Evolutionary conservation across 2,888 invertebrate species (phyloP).

Genomic region (Leptopilina drosophilae): DNA sequence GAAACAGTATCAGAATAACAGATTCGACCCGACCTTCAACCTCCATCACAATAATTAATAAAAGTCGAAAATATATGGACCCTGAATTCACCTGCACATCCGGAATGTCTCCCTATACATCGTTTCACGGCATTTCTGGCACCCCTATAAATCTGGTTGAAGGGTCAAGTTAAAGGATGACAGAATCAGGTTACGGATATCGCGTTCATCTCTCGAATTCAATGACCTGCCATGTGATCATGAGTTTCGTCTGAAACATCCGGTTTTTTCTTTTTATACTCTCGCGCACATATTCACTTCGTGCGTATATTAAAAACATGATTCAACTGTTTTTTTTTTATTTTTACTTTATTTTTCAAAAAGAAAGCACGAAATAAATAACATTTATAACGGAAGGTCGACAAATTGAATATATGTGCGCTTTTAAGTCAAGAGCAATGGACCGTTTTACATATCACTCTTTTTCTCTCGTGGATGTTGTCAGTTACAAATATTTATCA

Average conservation of each 20-base stretch:
- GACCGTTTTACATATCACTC: constrained; percentile 5
- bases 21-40: neutral
- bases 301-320: neutral
- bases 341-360: neutral
- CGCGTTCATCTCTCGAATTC: constrained; percentile 30
- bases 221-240: constrained; percentile 28
- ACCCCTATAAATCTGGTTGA: constrained; percentile 38
- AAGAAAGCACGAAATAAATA: neutral
- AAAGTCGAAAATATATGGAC: neutral
- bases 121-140: constrained; percentile 10
- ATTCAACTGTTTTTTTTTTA: neutral
- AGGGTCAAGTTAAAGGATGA: constrained; percentile 40
- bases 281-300: too few species aligned
- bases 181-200: constrained; percentile 39
- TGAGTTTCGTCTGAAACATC: constrained; percentile 22
- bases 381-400: neutral
- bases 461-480: neutral
- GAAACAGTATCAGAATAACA: too few species aligned
- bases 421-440: constrained; percentile 8
- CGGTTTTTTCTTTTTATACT: constrained; percentile 13
- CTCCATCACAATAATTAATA: neutral
- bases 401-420: neutral
- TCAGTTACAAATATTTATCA: constrained; percentile 6
- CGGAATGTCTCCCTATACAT: constrained; percentile 3
- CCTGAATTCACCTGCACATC: constrained; percentile 34